Evolutionary conservation across 2,888 invertebrate species (phyloP).

Genomic region (Parnassius apollo): DNA sequence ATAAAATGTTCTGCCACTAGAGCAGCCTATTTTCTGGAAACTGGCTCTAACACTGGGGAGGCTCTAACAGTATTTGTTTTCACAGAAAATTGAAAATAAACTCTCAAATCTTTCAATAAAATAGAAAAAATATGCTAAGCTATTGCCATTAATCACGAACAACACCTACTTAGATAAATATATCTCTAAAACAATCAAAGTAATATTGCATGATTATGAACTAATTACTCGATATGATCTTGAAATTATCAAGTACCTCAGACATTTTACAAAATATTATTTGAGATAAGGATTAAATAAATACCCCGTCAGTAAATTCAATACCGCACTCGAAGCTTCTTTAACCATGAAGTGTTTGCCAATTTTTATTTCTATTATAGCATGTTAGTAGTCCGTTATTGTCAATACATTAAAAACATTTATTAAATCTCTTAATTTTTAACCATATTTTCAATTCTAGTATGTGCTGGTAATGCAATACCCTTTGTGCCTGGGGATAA

Average conservation of each 20-base stretch:
- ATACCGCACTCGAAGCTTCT: background rate
- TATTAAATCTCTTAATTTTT: background rate
- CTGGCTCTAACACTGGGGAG: background rate
- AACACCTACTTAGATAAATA: too few species aligned
- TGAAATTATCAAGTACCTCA: background rate
- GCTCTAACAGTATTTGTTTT: background rate
- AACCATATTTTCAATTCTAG: conserved; percentile 28
- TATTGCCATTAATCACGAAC: too few species aligned
- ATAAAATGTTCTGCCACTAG: too few species aligned
- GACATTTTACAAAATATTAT: background rate
- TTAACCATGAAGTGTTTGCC: conserved; percentile 39
- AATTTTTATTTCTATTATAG: conserved; percentile 38
- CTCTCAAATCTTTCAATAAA: too few species aligned
- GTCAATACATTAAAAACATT: background rate
- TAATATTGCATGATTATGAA: background rate
- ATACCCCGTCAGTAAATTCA: conserved; percentile 5
- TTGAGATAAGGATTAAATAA: conserved; percentile 22
- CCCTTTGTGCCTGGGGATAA: conserved; percentile 50
- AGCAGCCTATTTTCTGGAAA: too few species aligned
- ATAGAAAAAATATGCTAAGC: too few species aligned
- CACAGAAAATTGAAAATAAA: background rate
- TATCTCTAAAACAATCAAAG: too few species aligned
- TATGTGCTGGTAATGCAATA: conserved; percentile 42
- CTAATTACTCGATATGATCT: background rate
- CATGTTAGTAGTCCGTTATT: conserved; percentile 38